Percentiles rank a stretch among this genome's conserved stretches.
phyloP scores from a whole-genome alignment of 2,888 invertebrate species.

The Mongoloraphidia duomilia region DNA sequence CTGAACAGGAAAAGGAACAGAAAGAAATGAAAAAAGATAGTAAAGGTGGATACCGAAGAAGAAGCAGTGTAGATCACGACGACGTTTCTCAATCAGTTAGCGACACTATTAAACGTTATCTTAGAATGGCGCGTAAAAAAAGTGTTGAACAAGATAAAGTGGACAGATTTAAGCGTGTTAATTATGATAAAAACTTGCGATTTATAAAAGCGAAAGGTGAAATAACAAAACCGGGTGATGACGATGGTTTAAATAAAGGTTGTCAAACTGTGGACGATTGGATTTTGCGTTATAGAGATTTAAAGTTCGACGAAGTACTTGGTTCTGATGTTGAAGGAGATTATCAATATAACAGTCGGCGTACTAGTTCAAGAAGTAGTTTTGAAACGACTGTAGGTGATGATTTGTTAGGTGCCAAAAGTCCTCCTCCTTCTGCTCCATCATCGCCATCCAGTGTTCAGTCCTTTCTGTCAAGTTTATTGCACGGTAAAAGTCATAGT shows the following conservation, averaged over 20 bases:
- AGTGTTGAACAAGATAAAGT: constrained; percentile 68
- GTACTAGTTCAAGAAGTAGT: constrained; percentile 38
- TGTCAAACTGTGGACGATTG: constrained; percentile 66
- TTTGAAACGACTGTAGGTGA: constrained; percentile 32
- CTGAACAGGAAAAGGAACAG: constrained; percentile 34
- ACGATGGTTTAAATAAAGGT: constrained; percentile 61
- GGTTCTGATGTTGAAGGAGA: constrained; percentile 9
- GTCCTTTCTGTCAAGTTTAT: constrained; percentile 46
- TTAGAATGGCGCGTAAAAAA: constrained; percentile 78
- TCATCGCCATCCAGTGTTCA: constrained; percentile 36
- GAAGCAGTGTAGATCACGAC: constrained; percentile 70
- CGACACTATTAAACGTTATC: constrained; percentile 72
- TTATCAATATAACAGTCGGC: constrained; percentile 22
- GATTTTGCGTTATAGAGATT: constrained; percentile 43
- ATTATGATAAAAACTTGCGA: constrained; percentile 71
- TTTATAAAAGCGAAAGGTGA: constrained; percentile 69
- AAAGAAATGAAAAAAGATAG: constrained; percentile 31
- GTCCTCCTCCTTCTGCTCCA: constrained; percentile 23
- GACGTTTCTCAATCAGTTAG: constrained; percentile 77
- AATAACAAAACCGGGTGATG: constrained; percentile 61
- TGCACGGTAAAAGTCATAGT: constrained; percentile 36
- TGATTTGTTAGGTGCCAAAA: constrained; percentile 13
- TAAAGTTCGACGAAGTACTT: constrained; percentile 27
- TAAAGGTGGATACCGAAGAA: constrained; percentile 35
- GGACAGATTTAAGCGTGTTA: constrained; percentile 74